Evolutionary conservation across 2,113 vertebrate genomes (phyloP).

Genomic region (Leptodactylus fuscus): DNA sequence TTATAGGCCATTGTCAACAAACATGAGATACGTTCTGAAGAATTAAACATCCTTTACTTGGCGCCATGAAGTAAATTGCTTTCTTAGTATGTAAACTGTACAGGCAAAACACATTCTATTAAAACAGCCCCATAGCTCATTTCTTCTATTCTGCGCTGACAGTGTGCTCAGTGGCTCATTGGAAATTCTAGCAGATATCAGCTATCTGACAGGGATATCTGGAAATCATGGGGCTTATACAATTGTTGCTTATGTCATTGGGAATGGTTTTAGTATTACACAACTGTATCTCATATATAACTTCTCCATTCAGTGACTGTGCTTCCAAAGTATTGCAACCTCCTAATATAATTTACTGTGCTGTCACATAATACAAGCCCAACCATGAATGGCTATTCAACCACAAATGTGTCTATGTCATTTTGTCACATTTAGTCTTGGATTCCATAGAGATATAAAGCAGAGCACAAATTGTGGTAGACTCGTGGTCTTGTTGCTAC

Average conservation of each 20-base stretch:
- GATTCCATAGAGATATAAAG: no score
- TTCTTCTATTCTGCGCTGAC: slow-evolving; percentile 34
- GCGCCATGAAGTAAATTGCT: slow-evolving; percentile 52
- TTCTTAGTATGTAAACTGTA: slow-evolving; percentile 52
- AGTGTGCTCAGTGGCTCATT: slow-evolving; percentile 35
- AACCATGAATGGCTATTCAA: background rate
- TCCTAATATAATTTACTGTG: background rate
- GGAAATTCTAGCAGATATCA: slow-evolving; percentile 31
- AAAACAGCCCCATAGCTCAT: slow-evolving; percentile 47
- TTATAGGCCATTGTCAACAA: slow-evolving; percentile 55
- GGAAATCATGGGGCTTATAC: background rate
- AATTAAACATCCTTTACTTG: slow-evolving; percentile 56
- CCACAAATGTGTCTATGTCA: background rate
- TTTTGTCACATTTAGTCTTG: background rate
- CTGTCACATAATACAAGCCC: no score
- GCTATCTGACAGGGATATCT: slow-evolving; percentile 29
- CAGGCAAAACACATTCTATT: slow-evolving; percentile 43
- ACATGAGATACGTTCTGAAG: slow-evolving; percentile 55
- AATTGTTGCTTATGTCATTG: background rate
- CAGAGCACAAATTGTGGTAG: no score
- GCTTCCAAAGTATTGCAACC: background rate
- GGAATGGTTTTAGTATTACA: background rate
- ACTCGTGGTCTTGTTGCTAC: no score
- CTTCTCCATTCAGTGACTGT: background rate
- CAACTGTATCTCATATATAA: background rate